Conservation (phyloP, 2,888 invertebrate species). For the Heliconius cydno region DNA sequence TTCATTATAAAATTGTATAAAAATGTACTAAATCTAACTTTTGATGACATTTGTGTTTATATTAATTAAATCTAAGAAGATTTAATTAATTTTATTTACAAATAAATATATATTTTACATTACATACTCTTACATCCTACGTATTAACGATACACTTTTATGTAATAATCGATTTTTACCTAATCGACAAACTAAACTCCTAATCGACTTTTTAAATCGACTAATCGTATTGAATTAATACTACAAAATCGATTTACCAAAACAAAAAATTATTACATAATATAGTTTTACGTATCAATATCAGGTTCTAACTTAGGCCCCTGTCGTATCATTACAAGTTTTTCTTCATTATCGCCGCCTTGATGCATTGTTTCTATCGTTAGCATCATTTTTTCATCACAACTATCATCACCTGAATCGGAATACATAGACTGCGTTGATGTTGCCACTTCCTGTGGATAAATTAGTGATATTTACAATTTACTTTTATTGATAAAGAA, state of each 20-base stretch:
- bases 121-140: neutral
- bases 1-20: constrained; percentile 18
- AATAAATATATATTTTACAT: constrained; percentile 18
- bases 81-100: constrained; percentile 1
- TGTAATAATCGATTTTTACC: neutral
- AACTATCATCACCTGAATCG: constrained; percentile 87
- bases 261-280: neutral
- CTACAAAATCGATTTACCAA: neutral
- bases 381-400: constrained; percentile 90
- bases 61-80: neutral
- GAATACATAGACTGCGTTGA: constrained; percentile 89
- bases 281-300: constrained; percentile 64
- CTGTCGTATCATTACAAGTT: constrained; percentile 69
- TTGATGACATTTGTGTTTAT: neutral
- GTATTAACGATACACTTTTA: neutral
- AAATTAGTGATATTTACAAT: neutral
- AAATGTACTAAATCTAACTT: constrained; percentile 4
- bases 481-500: neutral
- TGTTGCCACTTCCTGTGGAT: constrained; percentile 85
- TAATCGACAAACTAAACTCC: neutral
- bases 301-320: constrained; percentile 68
- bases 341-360: constrained; percentile 82
- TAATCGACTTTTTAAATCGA: neutral
- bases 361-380: constrained; percentile 86
- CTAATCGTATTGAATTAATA: neutral